phyloP scores from a whole-genome alignment of 2,113 vertebrate species.

The Erpornis zantholeuca region DNA sequence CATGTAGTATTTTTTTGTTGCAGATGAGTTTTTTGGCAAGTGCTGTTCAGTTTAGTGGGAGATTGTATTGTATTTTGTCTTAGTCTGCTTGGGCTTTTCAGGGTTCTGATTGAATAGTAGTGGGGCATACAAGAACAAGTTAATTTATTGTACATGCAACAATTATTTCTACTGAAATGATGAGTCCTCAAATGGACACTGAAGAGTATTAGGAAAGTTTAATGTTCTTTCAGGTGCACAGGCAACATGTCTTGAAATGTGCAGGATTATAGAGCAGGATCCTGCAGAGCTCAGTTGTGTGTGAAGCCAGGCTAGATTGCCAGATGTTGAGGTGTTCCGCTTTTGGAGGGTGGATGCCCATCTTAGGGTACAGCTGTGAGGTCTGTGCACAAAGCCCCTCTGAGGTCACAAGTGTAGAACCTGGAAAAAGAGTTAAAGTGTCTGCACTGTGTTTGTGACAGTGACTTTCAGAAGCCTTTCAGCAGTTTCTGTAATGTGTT shows the following conservation, averaged over 20 bases:
- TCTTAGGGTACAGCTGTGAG: background rate
- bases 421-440: background rate
- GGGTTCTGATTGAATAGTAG: background rate
- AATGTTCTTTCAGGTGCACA: background rate
- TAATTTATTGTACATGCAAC: background rate
- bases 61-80: background rate
- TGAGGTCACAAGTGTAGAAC: background rate
- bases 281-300: background rate
- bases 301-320: background rate
- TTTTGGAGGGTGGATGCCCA: background rate
- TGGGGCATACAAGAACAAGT: background rate
- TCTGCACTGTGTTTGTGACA: background rate
- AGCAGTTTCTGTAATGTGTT: background rate
- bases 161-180: background rate
- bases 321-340: background rate
- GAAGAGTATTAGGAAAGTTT: background rate
- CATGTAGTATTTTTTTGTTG: background rate
- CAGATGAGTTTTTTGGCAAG: background rate
- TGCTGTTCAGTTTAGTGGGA: background rate
- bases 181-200: background rate
- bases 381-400: background rate
- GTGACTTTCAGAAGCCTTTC: background rate
- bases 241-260: background rate
- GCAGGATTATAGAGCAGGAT: background rate
- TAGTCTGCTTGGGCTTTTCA: background rate